phyloP scores from a whole-genome alignment of 2,888 invertebrate genomes.

The Campaea margaritaria region DNA sequence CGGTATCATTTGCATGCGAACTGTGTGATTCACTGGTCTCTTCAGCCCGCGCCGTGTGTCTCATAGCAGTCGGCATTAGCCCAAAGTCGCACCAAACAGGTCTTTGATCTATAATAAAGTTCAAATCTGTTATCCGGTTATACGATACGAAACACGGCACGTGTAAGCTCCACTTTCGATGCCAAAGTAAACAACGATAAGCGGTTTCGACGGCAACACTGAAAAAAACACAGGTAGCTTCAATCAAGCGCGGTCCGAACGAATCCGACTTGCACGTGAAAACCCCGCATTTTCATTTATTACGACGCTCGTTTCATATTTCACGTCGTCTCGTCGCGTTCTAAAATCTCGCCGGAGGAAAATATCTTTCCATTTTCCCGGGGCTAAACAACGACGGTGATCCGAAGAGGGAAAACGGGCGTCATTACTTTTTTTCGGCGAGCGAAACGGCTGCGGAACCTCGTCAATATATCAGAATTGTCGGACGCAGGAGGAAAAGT shows the following conservation, averaged over 20 bases:
- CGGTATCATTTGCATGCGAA: constrained; percentile 55
- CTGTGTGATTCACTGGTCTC: constrained; percentile 46
- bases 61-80: constrained; percentile 14
- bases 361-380: constrained; percentile 52
- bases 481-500: constrained; percentile 48
- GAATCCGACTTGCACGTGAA: constrained; percentile 34
- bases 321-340: constrained; percentile 49
- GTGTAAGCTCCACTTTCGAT: constrained; percentile 37
- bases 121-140: constrained; percentile 32
- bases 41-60: constrained; percentile 16
- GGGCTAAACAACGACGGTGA: constrained; percentile 52
- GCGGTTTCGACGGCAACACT: constrained; percentile 8
- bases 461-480: constrained; percentile 69
- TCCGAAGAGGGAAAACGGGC: constrained; percentile 41
- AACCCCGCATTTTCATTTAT: constrained; percentile 51
- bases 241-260: constrained; percentile 47
- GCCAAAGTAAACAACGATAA: constrained; percentile 33
- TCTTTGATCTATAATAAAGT: constrained; percentile 41
- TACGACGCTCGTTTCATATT: constrained; percentile 53
- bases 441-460: constrained; percentile 56
- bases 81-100: constrained; percentile 37
- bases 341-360: constrained; percentile 51
- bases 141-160: constrained; percentile 22
- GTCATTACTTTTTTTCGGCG: constrained; percentile 51
- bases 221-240: constrained; percentile 37